Base-by-base conservation (phyloP, 2,888 invertebrate genomes). In the Tachystola acroxantha region DNA sequence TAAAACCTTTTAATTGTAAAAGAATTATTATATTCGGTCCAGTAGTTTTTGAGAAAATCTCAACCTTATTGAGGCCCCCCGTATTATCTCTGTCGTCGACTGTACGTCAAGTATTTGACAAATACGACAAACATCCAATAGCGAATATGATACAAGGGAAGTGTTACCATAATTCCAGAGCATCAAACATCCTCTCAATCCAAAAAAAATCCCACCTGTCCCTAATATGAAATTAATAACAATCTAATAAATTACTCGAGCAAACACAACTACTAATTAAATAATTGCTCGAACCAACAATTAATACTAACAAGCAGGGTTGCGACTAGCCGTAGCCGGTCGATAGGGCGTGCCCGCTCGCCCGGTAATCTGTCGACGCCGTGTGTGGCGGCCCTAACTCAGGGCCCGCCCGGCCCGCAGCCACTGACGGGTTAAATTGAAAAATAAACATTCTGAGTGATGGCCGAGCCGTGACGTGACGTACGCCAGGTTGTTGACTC, bases 381-480 rank as follows among this genome's bases (percentile, higher is more conserved):
- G 81, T 85, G 85, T 85, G 85, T 82, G 85, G 85, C 75, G 75
- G 68, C 85, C 84, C 82, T 85, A 75, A 77, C 71, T 84, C 81
- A 81, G 57, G 57, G 43, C 58, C 54, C 54, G 57, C 52, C 55
- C 55, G 59, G 48, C 53, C 44, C 52, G 22, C 22, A 54, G 46
- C 65, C 74, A 71, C 68, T 80, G 80, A 79, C 77, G 75, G 77
- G 67, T 63, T 63, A 73, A 81, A 82, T 84, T 84, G 85, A 84
- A 84, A 85, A 85, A 85, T 84, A 85, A 85, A 85, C 84, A 84
- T 63, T 49, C 65, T 77, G 80, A 78, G 70, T 74, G 82, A 80
- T 78, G 72, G 66, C 56, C 64, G 63, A 53, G 14, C 37, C 58
- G 54, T 57, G 50, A 38, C 37, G 50, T 61, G 65, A 64, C 65